Base-by-base conservation (phyloP, 2,888 invertebrate genomes). In the Brachyopa scutellaris region DNA sequence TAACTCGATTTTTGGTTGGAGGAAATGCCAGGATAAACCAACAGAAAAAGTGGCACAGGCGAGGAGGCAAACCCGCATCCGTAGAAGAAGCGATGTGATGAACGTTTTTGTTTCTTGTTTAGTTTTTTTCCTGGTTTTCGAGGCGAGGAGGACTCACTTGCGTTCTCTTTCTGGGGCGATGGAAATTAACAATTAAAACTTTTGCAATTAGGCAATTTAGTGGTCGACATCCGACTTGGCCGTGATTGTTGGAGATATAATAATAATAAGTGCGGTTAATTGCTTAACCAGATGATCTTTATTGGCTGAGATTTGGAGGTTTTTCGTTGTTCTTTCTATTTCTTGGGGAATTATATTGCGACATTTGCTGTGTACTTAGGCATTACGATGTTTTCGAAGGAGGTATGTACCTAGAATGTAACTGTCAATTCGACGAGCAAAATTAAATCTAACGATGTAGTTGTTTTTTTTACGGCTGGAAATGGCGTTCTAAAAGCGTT, bases 141-240 rank as follows among this genome's bases (percentile, higher is more conserved):
- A n/a, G n/a, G n/a, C n/a, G n/a, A n/a, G n/a, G n/a, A n/a, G n/a
- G n/a, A n/a, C n/a, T n/a, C n/a, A n/a, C n/a, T n/a, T n/a, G n/a
- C n/a, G n/a, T n/a, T n/a, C n/a, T n/a, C n/a, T n/a, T n/a, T n/a
- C n/a, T n/a, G n/a, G n/a, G 76, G 45, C 29, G 66, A 51, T 42
- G 59, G 77, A 72, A 76, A 74, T 74, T 74, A 74, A 82, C 70
- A 82, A 82, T 82, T 82, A 82, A 82, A 82, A 82, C 76, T 82
- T 82, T 82, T 70, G 82, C 82, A 82, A 82, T 82, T 82, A 82
- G 82, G 77, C 82, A 82, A 82, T 76, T 82, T 70, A 66, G 82
- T 76, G 70, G 82, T 59, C 70, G 59, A 70, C 76, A 64, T 82
- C 70, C 82, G 64, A 53, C 64, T 76, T 70, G 70, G 76, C 59